phyloP scores from a whole-genome alignment of 2,888 invertebrate species.

The Eulithis testata region DNA sequence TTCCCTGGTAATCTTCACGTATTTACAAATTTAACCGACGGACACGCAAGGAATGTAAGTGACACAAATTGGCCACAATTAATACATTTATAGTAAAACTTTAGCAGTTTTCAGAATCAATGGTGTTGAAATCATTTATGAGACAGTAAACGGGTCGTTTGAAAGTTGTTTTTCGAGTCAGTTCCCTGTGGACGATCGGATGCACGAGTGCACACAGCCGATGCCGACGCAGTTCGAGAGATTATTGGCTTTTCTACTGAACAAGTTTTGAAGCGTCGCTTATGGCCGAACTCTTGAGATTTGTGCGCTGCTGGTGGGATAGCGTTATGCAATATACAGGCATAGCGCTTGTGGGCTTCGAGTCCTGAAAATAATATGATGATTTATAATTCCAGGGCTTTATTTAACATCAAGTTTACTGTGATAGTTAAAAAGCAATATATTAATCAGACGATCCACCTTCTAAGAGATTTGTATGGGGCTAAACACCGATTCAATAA shows the following conservation, averaged over 20 bases:
- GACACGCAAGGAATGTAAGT: not conserved
- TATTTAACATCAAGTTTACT: not conserved
- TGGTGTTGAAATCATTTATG: slow-evolving; percentile 13
- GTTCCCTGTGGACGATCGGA: slow-evolving; percentile 16
- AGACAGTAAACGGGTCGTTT: slow-evolving; percentile 9
- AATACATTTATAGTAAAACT: not conserved
- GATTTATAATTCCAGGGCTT: not conserved
- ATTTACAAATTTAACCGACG: not conserved
- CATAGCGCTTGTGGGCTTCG: not conserved
- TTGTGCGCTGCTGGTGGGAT: slow-evolving; percentile 14
- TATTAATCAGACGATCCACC: too few species aligned
- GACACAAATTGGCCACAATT: not conserved
- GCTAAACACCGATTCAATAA: too few species aligned
- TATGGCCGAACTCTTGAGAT: slow-evolving; percentile 19
- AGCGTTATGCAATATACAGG: slow-evolving; percentile 2
- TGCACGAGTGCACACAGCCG: slow-evolving; percentile 18
- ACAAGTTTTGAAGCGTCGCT: slow-evolving; percentile 20
- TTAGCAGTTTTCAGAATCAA: not conserved
- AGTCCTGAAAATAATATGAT: not conserved
- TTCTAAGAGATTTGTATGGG: not conserved
- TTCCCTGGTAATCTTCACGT: slow-evolving; percentile 1
- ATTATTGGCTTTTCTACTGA: slow-evolving; percentile 27
- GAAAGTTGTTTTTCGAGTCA: slow-evolving; percentile 11
- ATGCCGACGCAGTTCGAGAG: slow-evolving; percentile 5
- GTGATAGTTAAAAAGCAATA: not conserved